Base-by-base conservation (phyloP, 1,140 invertebrate species). In the Scaptomyza hsui region DNA sequence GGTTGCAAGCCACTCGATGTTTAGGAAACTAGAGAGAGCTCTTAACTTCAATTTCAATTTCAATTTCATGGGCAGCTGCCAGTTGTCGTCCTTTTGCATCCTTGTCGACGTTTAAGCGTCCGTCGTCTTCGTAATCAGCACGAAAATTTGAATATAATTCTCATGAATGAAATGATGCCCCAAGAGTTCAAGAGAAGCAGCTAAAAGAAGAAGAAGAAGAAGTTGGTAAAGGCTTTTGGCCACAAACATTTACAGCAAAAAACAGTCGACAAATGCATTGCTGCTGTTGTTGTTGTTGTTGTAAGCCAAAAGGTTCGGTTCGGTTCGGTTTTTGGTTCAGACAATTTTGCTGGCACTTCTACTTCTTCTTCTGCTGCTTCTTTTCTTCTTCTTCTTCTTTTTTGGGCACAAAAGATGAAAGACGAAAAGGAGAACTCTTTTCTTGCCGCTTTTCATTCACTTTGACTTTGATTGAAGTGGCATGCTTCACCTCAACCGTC, bases 141-240 rank as follows among this genome's bases (percentile, higher is more conserved):
- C 62, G n/a, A 48, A 75, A 83, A 83, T 85, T 79, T 73, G 80
- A 75, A 85, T 69, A 79, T 83, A 83, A 85, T 85, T 83, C 76
- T 76, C 65, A 65, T 75, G 80, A 85, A 85, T 83, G n/a, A n/a
- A n/a, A n/a, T n/a, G n/a, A n/a, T 29, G 26, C 26, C 2, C 7
- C 26, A 29, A 29, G 26, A 29, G 26, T 29, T 29, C 72, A 76
- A 19, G 70, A 78, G 74, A 48, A 73, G 42, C 62, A 49, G 24
- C 52, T 47, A n/a, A n/a, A n/a, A n/a, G 44, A 21, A 72, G 41
- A 24, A 44, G 48, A 6, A 32, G 44, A 16, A 49, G 57, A 15
- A 62, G 42, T n/a, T n/a, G n/a, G 32, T 74, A 62, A 61, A 63
- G 69, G 63, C 65, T 83, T 75, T 67, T 55, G 63, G 56, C 79